Evolutionary conservation across 1,140 invertebrate species (phyloP).

Genomic region (Drosophila willistoni): DNA sequence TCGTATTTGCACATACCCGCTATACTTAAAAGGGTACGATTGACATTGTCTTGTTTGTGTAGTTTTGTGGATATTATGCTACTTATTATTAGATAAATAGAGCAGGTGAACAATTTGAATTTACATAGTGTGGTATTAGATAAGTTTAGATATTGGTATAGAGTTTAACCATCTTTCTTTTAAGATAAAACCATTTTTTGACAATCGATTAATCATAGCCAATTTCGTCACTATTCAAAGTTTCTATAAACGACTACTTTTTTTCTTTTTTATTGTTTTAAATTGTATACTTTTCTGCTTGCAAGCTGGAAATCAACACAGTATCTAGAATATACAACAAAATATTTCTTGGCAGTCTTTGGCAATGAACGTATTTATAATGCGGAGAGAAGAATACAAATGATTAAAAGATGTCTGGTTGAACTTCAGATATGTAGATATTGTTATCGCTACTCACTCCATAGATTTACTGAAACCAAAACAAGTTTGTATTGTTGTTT

Average conservation of each 20-base stretch:
- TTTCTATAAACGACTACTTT: too few relatives aligned
- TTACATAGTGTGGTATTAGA: neutral
- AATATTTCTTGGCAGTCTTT: slow-evolving; percentile 10
- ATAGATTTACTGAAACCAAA: slow-evolving; percentile 27
- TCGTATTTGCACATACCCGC: too few relatives aligned
- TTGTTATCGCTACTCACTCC: neutral
- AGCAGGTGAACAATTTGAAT: slow-evolving; percentile 41
- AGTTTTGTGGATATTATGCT: slow-evolving; percentile 53
- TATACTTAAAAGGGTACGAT: slow-evolving; percentile 21
- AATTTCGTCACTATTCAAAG: too few relatives aligned
- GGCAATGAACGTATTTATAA: neutral
- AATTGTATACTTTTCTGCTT: neutral
- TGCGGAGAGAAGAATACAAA: neutral
- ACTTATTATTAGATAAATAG: slow-evolving; percentile 55
- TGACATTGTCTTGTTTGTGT: slow-evolving; percentile 54
- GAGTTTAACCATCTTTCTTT: slow-evolving; percentile 28
- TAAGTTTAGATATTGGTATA: neutral
- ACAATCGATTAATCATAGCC: too few relatives aligned
- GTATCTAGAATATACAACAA: neutral
- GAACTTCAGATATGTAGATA: slow-evolving; percentile 30
- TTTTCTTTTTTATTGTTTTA: neutral
- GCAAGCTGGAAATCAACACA: neutral
- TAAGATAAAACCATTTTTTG: too few relatives aligned
- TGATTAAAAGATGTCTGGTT: slow-evolving; percentile 29
- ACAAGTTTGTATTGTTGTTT: slow-evolving; percentile 55